phyloP scores from a whole-genome alignment of 2,888 invertebrate genomes.

The Drosophila peninsularis region DNA sequence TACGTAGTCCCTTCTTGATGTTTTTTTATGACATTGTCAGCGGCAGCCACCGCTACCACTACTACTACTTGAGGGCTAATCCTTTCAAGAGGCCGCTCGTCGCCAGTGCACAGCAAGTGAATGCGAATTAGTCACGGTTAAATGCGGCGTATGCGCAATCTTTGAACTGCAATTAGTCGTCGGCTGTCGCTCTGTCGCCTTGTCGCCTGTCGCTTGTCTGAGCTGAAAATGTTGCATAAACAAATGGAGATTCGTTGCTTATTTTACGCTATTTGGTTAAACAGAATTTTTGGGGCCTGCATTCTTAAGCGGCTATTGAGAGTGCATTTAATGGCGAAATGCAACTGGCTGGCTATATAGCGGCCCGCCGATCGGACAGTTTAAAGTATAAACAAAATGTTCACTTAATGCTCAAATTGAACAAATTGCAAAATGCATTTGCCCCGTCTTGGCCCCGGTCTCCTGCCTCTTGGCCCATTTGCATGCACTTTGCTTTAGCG shows the following conservation, averaged over 20 bases:
- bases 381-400: slow-evolving; percentile 78
- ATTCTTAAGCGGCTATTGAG: slow-evolving; percentile 76
- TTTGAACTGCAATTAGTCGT: slow-evolving; percentile 66
- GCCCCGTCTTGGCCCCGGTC: neutral
- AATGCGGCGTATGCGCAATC: slow-evolving; percentile 71
- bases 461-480: slow-evolving; percentile 66
- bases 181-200: slow-evolving; percentile 19
- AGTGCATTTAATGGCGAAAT: slow-evolving; percentile 74
- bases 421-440: slow-evolving; percentile 60
- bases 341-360: slow-evolving; percentile 35
- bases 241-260: slow-evolving; percentile 23
- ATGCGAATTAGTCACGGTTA: slow-evolving; percentile 55
- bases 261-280: slow-evolving; percentile 65
- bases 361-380: slow-evolving; percentile 52
- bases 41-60: slow-evolving; percentile 25
- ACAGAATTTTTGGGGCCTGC: slow-evolving; percentile 58
- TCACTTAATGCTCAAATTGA: slow-evolving; percentile 64
- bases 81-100: slow-evolving; percentile 60
- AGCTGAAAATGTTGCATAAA: slow-evolving; percentile 36
- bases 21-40: slow-evolving; percentile 25
- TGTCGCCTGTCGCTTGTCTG: slow-evolving; percentile 8
- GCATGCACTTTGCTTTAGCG: slow-evolving; percentile 73
- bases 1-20: slow-evolving; percentile 58
- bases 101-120: slow-evolving; percentile 3
- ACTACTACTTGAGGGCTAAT: slow-evolving; percentile 50